phyloP scores from a whole-genome alignment of 1,140 invertebrate genomes.

The Prorops nasuta region DNA sequence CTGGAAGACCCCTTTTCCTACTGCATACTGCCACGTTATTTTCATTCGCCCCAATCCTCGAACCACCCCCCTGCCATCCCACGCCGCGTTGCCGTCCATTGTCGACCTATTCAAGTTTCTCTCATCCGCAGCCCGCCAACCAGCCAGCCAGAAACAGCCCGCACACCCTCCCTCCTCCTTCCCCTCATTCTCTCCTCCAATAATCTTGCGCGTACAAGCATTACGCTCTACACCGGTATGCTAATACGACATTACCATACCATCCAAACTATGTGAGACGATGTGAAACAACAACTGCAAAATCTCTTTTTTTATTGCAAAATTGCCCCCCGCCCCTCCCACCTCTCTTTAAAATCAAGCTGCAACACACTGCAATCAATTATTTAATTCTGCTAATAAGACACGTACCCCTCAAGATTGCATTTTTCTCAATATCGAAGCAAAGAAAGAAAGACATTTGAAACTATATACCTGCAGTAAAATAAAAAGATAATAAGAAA shows the following conservation, averaged over 20 bases:
- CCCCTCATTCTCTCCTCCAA: too few relatives aligned
- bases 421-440: too few relatives aligned
- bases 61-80: not conserved
- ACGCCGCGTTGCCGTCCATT: constrained; percentile 25
- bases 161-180: constrained; percentile 3
- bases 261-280: constrained; percentile 24
- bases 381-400: too few relatives aligned
- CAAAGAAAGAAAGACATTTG: too few relatives aligned
- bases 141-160: constrained; percentile 4
- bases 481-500: too few relatives aligned
- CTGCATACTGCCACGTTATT: constrained; percentile 31
- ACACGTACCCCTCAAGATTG: too few relatives aligned
- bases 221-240: constrained; percentile 19
- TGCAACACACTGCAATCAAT: too few relatives aligned
- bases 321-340: too few relatives aligned
- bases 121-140: constrained; percentile 20
- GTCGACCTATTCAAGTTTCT: constrained; percentile 19
- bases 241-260: constrained; percentile 30
- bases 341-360: too few relatives aligned
- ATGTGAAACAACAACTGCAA: constrained; percentile 24
- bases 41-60: constrained; percentile 21
- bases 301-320: constrained; percentile 26
- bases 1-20: constrained; percentile 26
- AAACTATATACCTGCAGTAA: too few relatives aligned
- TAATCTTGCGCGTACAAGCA: too few relatives aligned